Percentiles rank a stretch among this genome's conserved stretches.
Conservation (phyloP, 2,113 vertebrate species). For the Platysternon megacephalum region DNA sequence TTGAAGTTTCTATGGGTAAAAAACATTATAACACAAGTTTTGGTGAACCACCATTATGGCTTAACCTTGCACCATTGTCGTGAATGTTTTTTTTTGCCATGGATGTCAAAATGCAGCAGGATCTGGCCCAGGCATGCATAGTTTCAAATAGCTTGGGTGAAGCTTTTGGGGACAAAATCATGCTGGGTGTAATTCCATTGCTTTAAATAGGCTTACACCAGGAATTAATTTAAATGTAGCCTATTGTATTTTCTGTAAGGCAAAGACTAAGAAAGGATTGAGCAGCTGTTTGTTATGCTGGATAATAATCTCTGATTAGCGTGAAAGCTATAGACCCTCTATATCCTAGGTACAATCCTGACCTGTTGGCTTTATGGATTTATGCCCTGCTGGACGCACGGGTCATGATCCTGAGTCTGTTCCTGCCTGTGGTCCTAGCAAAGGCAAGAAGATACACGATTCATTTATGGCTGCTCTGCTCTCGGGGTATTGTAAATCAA, state of each 20-base stretch:
- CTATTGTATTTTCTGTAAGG: neutral
- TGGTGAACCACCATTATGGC: neutral
- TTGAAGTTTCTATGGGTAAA: neutral
- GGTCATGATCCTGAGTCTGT: neutral
- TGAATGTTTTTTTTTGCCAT: neutral
- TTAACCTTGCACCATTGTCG: neutral
- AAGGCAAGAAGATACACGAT: neutral
- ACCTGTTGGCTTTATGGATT: neutral
- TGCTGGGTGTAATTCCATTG: neutral
- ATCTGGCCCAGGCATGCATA: neutral
- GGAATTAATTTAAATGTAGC: neutral
- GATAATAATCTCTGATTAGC: neutral
- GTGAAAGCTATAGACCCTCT: neutral
- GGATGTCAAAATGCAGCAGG: neutral
- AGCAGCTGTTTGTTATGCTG: neutral
- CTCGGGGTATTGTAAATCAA: neutral
- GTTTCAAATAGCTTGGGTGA: neutral
- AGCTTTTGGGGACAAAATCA: neutral
- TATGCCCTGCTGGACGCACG: accelerated
- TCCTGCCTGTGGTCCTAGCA: neutral
- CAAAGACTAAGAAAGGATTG: neutral
- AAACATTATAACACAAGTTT: neutral
- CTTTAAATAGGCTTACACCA: neutral
- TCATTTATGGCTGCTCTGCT: neutral
- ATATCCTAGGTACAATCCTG: neutral